phyloP scores from a whole-genome alignment of 2,113 vertebrate species.

The Phalacrocorax brasilianus region DNA sequence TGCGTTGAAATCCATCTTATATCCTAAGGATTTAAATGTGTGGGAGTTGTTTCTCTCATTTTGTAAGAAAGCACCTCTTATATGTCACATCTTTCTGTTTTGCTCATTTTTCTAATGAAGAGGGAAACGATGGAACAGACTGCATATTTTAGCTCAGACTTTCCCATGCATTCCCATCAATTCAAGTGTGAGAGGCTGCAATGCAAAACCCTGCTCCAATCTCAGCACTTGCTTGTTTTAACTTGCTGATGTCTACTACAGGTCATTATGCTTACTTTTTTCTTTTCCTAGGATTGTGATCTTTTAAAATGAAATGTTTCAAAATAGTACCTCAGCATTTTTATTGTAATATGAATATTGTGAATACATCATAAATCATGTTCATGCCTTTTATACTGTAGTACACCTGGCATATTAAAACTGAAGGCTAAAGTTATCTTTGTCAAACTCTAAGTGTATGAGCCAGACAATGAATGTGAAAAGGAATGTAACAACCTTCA shows the following conservation, averaged over 20 bases:
- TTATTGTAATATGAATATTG: background rate
- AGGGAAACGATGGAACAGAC: accelerated
- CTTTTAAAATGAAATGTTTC: background rate
- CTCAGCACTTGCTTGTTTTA: background rate
- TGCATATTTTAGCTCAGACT: background rate
- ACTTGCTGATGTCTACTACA: background rate
- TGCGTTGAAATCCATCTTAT: background rate
- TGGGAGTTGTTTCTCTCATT: background rate
- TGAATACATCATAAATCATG: background rate
- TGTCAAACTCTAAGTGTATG: accelerated
- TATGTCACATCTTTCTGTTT: background rate
- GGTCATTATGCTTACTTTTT: background rate
- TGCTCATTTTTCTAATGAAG: background rate
- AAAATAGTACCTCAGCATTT: background rate
- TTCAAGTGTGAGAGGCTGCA: background rate
- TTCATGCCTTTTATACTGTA: background rate
- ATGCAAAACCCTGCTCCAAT: background rate
- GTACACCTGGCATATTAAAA: background rate
- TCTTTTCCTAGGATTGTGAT: background rate
- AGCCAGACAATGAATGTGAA: background rate
- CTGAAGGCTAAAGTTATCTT: background rate
- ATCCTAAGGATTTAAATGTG: background rate
- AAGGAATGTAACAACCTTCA: background rate
- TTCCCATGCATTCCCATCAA: background rate
- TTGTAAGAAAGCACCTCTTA: background rate